Percentiles rank a stretch among this genome's conserved stretches.
These are phyloP conservation scores for Cephus cinctus DNA, from an alignment of 1,140 invertebrate species.

Conservation along the genomic window DNA sequence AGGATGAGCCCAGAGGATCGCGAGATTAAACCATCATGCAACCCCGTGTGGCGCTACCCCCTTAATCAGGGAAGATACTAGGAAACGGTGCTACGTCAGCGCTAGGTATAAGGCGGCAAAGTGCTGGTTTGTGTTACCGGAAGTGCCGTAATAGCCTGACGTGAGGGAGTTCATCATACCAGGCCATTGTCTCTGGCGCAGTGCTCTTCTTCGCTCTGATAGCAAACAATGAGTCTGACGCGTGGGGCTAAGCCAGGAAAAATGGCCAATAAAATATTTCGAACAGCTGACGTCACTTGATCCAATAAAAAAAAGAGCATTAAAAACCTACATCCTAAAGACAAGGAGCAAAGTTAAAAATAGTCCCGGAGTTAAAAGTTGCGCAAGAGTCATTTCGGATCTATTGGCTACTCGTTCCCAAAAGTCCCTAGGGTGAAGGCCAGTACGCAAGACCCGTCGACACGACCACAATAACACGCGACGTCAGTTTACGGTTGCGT, in stretches of 20 bases:
- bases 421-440: not conserved
- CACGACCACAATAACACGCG: slow-evolving; percentile 32
- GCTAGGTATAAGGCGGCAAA: slow-evolving; percentile 35
- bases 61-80: slow-evolving; percentile 21
- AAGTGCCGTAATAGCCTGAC: slow-evolving; percentile 35
- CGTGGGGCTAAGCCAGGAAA: too few species aligned
- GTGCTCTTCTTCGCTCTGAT: too few species aligned
- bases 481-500: not conserved
- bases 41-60: too few species aligned
- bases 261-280: too few species aligned
- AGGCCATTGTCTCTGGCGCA: not conserved
- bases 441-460: slow-evolving; percentile 11
- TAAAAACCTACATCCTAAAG: too few species aligned
- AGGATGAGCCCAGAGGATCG: slow-evolving; percentile 9
- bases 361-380: too few species aligned
- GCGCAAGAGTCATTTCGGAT: too few species aligned
- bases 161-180: not conserved
- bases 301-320: too few species aligned
- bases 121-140: slow-evolving; percentile 49
- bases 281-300: too few species aligned
- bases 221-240: not conserved
- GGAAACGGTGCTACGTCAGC: slow-evolving; percentile 33
- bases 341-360: too few species aligned
- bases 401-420: not conserved
- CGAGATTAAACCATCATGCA: too few species aligned